phyloP scores from a whole-genome alignment of 2,888 invertebrate species.

The Agriopis leucophaearia region DNA sequence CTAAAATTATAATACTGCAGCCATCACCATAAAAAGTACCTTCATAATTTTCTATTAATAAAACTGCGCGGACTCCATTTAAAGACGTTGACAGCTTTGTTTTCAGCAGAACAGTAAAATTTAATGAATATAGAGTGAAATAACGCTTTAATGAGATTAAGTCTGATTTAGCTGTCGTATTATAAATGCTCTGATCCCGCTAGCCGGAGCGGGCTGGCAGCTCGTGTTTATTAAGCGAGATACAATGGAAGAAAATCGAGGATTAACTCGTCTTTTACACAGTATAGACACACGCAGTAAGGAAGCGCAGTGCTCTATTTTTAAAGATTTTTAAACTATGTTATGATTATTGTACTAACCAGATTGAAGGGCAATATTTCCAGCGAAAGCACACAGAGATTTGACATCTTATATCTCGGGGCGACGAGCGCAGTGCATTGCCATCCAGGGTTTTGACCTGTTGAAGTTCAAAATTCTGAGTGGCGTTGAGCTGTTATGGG shows the following conservation, averaged over 20 bases:
- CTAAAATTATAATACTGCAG: background rate
- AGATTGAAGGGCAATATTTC: too few relatives aligned
- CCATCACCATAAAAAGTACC: background rate
- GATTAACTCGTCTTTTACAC: constrained; percentile 33
- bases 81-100: constrained; percentile 27
- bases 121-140: constrained; percentile 63
- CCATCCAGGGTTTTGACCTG: too few relatives aligned
- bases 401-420: too few relatives aligned
- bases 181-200: constrained; percentile 72
- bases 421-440: too few relatives aligned
- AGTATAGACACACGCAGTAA: constrained; percentile 10
- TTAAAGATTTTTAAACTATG: too few relatives aligned
- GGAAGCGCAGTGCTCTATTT: too few relatives aligned
- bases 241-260: constrained; percentile 47
- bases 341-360: too few relatives aligned
- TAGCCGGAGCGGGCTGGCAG: constrained; percentile 48
- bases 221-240: constrained; percentile 53
- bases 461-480: too few relatives aligned
- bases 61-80: constrained; percentile 11
- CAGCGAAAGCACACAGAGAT: too few relatives aligned
- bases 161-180: constrained; percentile 67
- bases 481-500: too few relatives aligned
- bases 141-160: constrained; percentile 62
- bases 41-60: background rate
- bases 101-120: constrained; percentile 52